Base-by-base conservation (phyloP, 2,113 vertebrate species). In the Archilochus colubris region DNA sequence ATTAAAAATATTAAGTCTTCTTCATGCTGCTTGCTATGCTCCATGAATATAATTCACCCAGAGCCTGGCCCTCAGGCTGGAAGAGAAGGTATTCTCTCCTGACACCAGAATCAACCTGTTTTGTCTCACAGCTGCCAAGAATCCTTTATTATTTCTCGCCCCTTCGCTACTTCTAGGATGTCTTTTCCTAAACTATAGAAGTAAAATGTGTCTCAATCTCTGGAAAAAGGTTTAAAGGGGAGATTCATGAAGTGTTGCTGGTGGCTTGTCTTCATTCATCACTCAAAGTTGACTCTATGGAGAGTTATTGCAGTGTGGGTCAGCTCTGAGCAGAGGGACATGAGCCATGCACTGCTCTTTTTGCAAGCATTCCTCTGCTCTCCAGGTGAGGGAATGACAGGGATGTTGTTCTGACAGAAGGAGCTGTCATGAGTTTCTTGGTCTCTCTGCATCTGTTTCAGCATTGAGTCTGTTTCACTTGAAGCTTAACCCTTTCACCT, bases 101-200 rank as follows among this genome's bases (percentile, higher is more conserved):
- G 43, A 70, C 77, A 85, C n/a, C 7, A 3, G 19, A 88, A 38
- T 44, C 61, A 48, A 23, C 40, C 40, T 89, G 55, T 66, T 80
- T 61, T 15, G 3, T 82, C 31, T 67, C 63, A 59, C 15, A 46
- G 33, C 61, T 48, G 91, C 80, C 79, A 76, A 82, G 75, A 84
- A 48, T 74, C 48, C 58, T 82, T 59, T 83, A 43, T 89, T 94
- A 82, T 86, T 94, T 95, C 67, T 94, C 64, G 80, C 55, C 44
- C 13, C 18, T 93, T 86, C 86, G 55, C 87, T 78, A 62, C 48
- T 28, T 91, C 82, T 85, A 46, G 31, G 21, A 73, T 72, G 33
- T 67, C 43, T 63, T 67, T 92, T 91, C 58, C 87, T 91, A 89
- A 93, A 89, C 54, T 57, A 43, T 36, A 50, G 82, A 80, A 88